Base-by-base conservation (phyloP, 2,888 invertebrate species). In the Antheraea assamensis region DNA sequence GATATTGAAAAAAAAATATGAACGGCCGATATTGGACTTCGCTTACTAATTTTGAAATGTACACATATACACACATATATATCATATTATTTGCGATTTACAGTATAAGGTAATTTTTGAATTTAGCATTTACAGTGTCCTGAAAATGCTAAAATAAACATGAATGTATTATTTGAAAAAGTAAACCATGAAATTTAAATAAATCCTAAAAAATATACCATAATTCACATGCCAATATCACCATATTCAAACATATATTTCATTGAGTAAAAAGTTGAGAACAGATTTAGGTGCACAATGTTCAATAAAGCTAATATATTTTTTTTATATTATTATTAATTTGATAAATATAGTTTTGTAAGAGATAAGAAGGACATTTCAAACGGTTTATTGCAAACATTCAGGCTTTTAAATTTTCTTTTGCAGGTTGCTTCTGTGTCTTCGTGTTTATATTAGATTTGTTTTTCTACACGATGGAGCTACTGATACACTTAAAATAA, bases 391-490 rank as follows among this genome's bases (percentile, higher is more conserved):
- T 58, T 66, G 73, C 73, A 76, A 76, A 78, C 75, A 85, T 76
- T 86, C 84, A 86, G 83, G 86, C 75, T 75, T 74, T 78, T 74
- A 78, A 82, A 82, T 86, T 87, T 86, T 85, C 82, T 85, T 87
- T 87, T 87, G 79, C 87, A 87, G 87, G 87, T 85, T 79, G 77
- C 81, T 77, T 79, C 82, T 81, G 83, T 75, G 78, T 76, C 85
- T 77, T 58, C 85, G 79, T 74, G 75, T 76, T 79, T 79, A 35
- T 78, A 42, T 74, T 75, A 70, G 73, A 77, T 35, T 71, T 72
- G 71, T 71, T 76, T 72, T 75, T 76, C 74, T 73, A 78, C 76
- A 73, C 76, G 75, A 77, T 71, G 68, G 70, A 75, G 35, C 68
- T 68, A 35, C 68, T 68, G 35, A 68, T 35, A 24, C 31, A 35